Evolutionary conservation across 2,113 vertebrate genomes (phyloP).

Genomic region (Myrmophylax atrothorax): DNA sequence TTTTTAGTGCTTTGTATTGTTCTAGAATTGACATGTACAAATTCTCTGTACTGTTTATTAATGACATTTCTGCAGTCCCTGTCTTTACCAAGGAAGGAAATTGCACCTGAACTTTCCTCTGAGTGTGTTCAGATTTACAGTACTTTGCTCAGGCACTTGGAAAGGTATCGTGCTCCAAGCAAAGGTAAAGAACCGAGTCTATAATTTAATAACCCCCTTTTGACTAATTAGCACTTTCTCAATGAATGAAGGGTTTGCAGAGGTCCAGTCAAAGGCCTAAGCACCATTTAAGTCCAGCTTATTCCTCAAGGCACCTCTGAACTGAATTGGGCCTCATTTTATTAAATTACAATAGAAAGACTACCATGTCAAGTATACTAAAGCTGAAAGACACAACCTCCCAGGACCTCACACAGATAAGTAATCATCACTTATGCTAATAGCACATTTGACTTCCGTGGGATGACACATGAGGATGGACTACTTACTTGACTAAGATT

Average conservation of each 20-base stretch:
- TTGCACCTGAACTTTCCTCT: neutral
- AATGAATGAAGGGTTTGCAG: neutral
- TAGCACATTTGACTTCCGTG: constrained; percentile 38
- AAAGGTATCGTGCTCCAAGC: accelerated
- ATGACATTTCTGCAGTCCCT: neutral
- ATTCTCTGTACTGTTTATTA: neutral
- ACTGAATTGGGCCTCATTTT: constrained; percentile 39
- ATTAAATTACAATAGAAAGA: constrained; percentile 32
- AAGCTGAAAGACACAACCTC: constrained; percentile 37
- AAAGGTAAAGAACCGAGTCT: neutral
- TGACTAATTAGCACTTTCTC: constrained; percentile 20
- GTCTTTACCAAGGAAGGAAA: neutral
- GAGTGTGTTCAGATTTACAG: neutral
- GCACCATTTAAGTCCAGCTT: constrained; percentile 1
- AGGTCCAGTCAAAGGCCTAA: constrained; percentile 40
- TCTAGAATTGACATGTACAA: neutral
- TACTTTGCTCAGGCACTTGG: neutral
- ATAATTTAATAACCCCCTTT: constrained; percentile 8
- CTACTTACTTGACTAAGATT: constrained; percentile 56
- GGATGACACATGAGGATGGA: constrained; percentile 54
- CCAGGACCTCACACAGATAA: constrained; percentile 42
- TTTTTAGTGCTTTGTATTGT: neutral
- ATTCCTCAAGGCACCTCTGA: constrained; percentile 40
- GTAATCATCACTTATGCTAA: constrained; percentile 66
- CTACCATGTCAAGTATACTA: neutral